These are phyloP conservation scores for Nibea albiflora DNA, from an alignment of 2,113 vertebrate species.

Conservation along the genomic window DNA sequence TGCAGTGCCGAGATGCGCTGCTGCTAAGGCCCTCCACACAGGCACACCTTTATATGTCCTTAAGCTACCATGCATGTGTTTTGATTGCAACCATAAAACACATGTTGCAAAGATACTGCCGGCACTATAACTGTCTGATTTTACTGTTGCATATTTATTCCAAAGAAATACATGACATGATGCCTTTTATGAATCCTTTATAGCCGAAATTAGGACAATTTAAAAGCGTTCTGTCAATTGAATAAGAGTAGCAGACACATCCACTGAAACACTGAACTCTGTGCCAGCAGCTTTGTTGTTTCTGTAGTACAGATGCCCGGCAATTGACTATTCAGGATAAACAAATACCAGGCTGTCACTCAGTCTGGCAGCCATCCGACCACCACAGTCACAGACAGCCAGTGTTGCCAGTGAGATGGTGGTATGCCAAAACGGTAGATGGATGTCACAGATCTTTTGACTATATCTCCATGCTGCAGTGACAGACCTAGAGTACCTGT, in stretches of 20 bases:
- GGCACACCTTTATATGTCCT: constrained; percentile 26
- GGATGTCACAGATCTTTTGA: constrained; percentile 62
- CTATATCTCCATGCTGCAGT: constrained; percentile 21
- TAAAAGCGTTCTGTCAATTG: constrained; percentile 47
- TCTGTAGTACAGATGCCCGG: constrained; percentile 70
- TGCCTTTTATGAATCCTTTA: constrained; percentile 40
- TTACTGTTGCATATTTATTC: constrained; percentile 48
- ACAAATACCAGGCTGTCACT: constrained; percentile 77
- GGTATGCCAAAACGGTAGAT: constrained; percentile 60
- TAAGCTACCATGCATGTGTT: constrained; percentile 23
- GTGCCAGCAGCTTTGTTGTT: constrained; percentile 71
- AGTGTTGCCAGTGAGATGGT: constrained; percentile 58
- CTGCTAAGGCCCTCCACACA: constrained; percentile 3
- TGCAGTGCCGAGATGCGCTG: not conserved
- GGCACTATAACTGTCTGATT: constrained; percentile 43
- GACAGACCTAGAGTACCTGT: constrained; percentile 25
- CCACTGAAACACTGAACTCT: constrained; percentile 49
- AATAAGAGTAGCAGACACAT: constrained; percentile 61
- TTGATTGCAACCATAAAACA: constrained; percentile 46
- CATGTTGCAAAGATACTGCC: constrained; percentile 31
- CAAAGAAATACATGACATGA: constrained; percentile 25
- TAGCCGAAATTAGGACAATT: constrained; percentile 53
- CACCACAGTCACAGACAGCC: constrained; percentile 65
- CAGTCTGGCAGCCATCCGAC: constrained; percentile 72
- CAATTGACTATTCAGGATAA: constrained; percentile 70